Conservation (phyloP, 2,113 vertebrate genomes). For the Amphiprion percula region DNA sequence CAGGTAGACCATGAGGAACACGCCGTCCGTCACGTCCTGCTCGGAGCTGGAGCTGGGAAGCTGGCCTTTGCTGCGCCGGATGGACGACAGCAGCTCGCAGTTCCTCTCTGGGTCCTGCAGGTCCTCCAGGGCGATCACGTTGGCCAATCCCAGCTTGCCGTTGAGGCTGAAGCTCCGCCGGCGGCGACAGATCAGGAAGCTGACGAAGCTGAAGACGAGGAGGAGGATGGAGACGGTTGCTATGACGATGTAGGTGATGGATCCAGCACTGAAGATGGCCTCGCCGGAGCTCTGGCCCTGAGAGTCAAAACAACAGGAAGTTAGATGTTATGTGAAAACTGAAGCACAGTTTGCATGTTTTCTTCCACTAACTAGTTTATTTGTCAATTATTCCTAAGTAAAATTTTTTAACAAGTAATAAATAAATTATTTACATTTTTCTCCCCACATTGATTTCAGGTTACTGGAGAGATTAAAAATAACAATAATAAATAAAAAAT, state of each 20-base stretch:
- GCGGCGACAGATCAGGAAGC: constrained; percentile 64
- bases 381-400: too few relatives aligned
- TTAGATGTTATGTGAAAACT: too few relatives aligned
- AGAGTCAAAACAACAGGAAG: background rate
- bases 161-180: constrained; percentile 67
- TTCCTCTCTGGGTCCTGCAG: constrained; percentile 76
- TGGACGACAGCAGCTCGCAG: constrained; percentile 76
- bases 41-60: constrained; percentile 63
- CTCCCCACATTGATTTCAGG: too few relatives aligned
- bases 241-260: constrained; percentile 52
- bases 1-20: constrained; percentile 81
- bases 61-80: constrained; percentile 49
- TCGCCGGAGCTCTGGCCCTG: constrained; percentile 67
- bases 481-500: too few relatives aligned
- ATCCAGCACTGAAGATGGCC: constrained; percentile 25
- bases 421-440: too few relatives aligned
- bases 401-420: too few relatives aligned
- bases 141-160: constrained; percentile 71
- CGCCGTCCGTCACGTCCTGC: constrained; percentile 74
- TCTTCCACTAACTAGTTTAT: too few relatives aligned
- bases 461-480: too few relatives aligned
- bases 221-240: constrained; percentile 67
- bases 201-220: constrained; percentile 51
- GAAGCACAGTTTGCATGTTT: too few relatives aligned
- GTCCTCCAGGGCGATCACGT: constrained; percentile 87